These are phyloP conservation scores for Bombus ignitus DNA, from an alignment of 1,140 invertebrate species.

Conservation along the genomic window DNA sequence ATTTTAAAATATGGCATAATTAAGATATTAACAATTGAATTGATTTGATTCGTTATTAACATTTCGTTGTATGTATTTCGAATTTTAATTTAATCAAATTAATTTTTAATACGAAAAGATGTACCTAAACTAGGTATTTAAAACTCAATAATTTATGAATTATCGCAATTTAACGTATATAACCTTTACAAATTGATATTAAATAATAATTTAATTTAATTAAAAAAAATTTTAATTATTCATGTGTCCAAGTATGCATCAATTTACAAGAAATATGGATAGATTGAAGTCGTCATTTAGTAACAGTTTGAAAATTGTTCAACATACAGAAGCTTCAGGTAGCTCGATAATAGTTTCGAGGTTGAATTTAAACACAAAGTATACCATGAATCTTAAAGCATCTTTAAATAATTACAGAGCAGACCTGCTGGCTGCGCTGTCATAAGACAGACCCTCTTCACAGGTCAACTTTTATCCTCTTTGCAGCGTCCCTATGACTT, in stretches of 20 bases:
- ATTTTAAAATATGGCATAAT: no score
- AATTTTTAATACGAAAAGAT: no score
- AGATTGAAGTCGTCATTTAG: neutral
- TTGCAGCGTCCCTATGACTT: constrained; percentile 11
- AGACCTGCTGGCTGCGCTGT: neutral
- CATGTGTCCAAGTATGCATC: neutral
- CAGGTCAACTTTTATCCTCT: constrained; percentile 44
- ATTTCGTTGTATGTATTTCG: no score
- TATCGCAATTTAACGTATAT: no score
- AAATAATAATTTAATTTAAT: no score
- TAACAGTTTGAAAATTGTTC: neutral
- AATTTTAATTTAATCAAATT: no score
- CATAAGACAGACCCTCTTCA: neutral
- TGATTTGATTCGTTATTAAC: no score
- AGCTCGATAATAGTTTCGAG: neutral
- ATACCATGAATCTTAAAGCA: constrained; percentile 10
- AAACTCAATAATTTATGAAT: no score
- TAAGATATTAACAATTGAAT: no score
- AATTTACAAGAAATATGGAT: neutral
- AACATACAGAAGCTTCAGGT: neutral
- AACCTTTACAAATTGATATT: no score
- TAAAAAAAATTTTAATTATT: neutral
- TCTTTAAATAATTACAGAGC: constrained; percentile 35
- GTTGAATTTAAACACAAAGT: constrained; percentile 16
- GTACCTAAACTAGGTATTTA: no score